These are phyloP conservation scores for Apamea crenata DNA, from an alignment of 2,888 invertebrate genomes.

Conservation along the genomic window DNA sequence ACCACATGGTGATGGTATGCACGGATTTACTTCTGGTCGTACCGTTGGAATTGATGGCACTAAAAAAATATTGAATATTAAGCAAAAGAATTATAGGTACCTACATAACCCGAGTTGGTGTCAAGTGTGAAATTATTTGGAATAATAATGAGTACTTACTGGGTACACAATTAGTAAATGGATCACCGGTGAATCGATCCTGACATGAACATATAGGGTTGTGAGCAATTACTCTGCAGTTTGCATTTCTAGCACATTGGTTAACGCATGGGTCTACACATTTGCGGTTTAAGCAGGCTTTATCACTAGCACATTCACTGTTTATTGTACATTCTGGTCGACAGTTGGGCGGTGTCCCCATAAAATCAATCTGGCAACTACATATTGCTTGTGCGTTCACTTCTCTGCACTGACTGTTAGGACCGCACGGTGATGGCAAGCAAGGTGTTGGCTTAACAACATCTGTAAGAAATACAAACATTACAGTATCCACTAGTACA, in stretches of 20 bases:
- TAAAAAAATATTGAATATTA: slow-evolving; percentile 60
- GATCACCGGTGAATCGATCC: slow-evolving; percentile 94
- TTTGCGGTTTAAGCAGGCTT: slow-evolving; percentile 94
- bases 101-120: not conserved
- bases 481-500: not conserved
- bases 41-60: slow-evolving; percentile 77
- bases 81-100: slow-evolving; percentile 11
- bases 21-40: slow-evolving; percentile 89
- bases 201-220: slow-evolving; percentile 95
- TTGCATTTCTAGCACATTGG: slow-evolving; percentile 94
- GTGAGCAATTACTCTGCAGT: slow-evolving; percentile 95
- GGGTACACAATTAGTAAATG: slow-evolving; percentile 91
- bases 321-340: slow-evolving; percentile 95
- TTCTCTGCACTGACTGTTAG: slow-evolving; percentile 94
- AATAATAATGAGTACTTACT: slow-evolving; percentile 73
- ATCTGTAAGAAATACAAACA: slow-evolving; percentile 74
- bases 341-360: slow-evolving; percentile 95
- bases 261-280: slow-evolving; percentile 95
- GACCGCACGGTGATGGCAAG: slow-evolving; percentile 94
- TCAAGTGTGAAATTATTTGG: not conserved
- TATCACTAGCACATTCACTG: slow-evolving; percentile 94
- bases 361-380: slow-evolving; percentile 92
- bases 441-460: slow-evolving; percentile 88
- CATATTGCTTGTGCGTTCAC: slow-evolving; percentile 93
- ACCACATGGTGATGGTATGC: slow-evolving; percentile 94